Percentiles rank a stretch among this genome's conserved stretches.
Conservation (phyloP, 2,888 invertebrate species). For the Galerucella calmariensis region DNA sequence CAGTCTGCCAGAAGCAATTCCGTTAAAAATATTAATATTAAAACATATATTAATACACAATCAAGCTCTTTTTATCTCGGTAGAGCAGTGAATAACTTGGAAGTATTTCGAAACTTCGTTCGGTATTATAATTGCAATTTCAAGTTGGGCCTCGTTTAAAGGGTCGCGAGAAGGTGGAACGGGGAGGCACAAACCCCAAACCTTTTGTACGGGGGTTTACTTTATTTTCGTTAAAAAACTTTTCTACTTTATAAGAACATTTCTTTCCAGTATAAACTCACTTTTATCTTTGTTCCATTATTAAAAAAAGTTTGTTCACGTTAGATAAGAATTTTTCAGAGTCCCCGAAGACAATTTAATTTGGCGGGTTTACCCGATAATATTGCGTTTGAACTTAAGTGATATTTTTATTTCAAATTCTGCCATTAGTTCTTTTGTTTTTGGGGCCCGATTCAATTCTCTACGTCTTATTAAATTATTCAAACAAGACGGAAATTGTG, state of each 20-base stretch:
- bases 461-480: conserved; percentile 44
- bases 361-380: conserved; percentile 44
- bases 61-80: conserved; percentile 45
- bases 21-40: conserved; percentile 45
- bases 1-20: neutral
- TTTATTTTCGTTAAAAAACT: conserved; percentile 59
- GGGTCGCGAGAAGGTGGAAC: conserved; percentile 37
- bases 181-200: conserved; percentile 41
- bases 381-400: conserved; percentile 35
- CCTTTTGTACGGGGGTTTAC: conserved; percentile 54
- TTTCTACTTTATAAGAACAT: conserved; percentile 59
- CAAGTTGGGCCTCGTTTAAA: conserved; percentile 52
- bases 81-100: conserved; percentile 47
- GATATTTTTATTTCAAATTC: conserved; percentile 44
- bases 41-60: conserved; percentile 53
- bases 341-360: conserved; percentile 48
- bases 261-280: conserved; percentile 60
- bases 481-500: conserved; percentile 41
- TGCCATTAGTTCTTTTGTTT: conserved; percentile 44
- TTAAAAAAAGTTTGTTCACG: conserved; percentile 58
- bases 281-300: conserved; percentile 60
- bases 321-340: conserved; percentile 32
- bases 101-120: conserved; percentile 54
- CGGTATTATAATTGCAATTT: conserved; percentile 58
- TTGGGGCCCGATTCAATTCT: conserved; percentile 40